Evolutionary conservation across 1,140 invertebrate genomes (phyloP), one percentile per base, ranked within the genome.

Genomic region (Leptopilina boulardi): DNA sequence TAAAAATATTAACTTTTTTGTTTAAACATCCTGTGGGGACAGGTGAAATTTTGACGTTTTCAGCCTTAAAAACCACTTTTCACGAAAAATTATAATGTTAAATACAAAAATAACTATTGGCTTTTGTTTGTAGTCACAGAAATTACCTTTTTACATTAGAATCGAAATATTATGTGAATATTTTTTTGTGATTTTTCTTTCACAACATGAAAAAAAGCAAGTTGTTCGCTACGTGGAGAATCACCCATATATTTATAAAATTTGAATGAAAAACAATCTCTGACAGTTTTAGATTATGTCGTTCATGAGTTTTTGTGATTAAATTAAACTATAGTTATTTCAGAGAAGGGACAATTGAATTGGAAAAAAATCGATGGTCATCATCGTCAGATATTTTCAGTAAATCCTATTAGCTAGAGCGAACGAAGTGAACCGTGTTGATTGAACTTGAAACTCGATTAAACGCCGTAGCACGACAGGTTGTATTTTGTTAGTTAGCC

Each of bases 381-480:
- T 30, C 59, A 30, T 34, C 23, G 59, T 34, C 23, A 30, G 59
- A 66, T 66, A 66, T 66, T 66, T 66, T 30, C 21, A 66, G 59
- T 66, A n/a, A 66, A 66, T 66, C 59, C 59, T 66, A 66, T 66
- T 13, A 66, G 11, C 23, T 15, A 5, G 10, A 66, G 59, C 23
- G 26, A 23, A 34, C 23, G 23, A 66, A 66, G 23, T 66, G 59
- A 66, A 66, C 59, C 59, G 23, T 30, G 59, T 66, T 66, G 59
- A 66, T 66, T 66, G 59, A 66, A 34, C 59, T 66, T 66, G 59
- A 66, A 66, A 66, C 26, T 66, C 26, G 59, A 66, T 66, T 66
- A 66, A 66, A 66, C 21, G 59, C 59, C 59, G 13, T 66, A 30
- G 59, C 1, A 66, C 59, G 59, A 66, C 59, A 30, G 59, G 26